Evolutionary conservation across 2,113 vertebrate genomes (phyloP).

Genomic region (Malurus melanocephalus): DNA sequence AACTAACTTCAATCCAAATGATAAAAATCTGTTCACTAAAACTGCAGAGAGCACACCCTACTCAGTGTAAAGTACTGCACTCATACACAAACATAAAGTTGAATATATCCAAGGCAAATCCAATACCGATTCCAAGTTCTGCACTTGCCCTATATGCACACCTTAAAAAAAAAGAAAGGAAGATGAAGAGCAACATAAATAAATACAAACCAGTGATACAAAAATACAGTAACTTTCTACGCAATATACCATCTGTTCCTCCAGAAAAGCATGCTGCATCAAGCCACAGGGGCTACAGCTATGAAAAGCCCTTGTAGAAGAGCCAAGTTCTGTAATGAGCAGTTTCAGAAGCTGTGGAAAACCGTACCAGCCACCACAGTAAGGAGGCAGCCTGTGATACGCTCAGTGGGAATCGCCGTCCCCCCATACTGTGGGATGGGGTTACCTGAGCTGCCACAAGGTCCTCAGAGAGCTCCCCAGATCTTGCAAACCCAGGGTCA

Average conservation of each 20-base stretch:
- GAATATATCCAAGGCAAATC: neutral
- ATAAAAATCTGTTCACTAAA: neutral
- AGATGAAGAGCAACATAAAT: neutral
- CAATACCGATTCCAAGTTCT: neutral
- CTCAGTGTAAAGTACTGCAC: neutral
- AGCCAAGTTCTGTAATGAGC: slow-evolving; percentile 23
- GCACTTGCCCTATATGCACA: neutral
- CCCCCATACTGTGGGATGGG: neutral
- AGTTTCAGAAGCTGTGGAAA: neutral
- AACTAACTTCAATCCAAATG: neutral
- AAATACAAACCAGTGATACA: slow-evolving; percentile 15
- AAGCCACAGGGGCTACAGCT: slow-evolving; percentile 51
- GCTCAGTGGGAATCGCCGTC: neutral
- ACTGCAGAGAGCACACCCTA: neutral
- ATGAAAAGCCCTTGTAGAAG: slow-evolving; percentile 31
- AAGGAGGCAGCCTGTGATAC: neutral
- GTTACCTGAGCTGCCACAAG: neutral
- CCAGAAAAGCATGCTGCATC: slow-evolving; percentile 27
- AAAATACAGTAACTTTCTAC: slow-evolving; percentile 49
- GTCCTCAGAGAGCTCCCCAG: neutral
- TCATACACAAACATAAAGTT: neutral
- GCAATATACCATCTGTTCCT: slow-evolving; percentile 56
- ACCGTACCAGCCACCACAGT: neutral
- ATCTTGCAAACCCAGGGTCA: neutral
- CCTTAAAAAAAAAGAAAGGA: neutral